phyloP scores from a whole-genome alignment of 2,888 invertebrate genomes.

The Pharmacophagus antenor region DNA sequence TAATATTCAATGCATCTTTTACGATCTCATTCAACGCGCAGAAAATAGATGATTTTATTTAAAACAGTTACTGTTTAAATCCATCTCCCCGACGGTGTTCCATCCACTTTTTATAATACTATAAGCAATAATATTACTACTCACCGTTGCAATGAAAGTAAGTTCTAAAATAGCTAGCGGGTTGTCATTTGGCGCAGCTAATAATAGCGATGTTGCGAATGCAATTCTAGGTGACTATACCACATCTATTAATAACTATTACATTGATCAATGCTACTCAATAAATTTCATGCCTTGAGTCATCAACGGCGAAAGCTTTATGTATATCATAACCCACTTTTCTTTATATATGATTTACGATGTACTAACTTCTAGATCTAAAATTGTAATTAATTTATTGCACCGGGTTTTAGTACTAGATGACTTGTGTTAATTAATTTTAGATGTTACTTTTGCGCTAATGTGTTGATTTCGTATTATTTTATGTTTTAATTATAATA shows the following conservation, averaged over 20 bases:
- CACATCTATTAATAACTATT: conserved; percentile 38
- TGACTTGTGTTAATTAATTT: neutral
- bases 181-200: conserved; percentile 38
- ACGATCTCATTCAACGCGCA: too few relatives aligned
- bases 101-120: neutral
- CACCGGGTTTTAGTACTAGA: neutral
- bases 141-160: conserved; percentile 30
- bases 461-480: neutral
- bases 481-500: too few relatives aligned
- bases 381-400: conserved; percentile 20
- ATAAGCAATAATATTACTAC: conserved; percentile 4
- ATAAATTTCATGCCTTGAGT: conserved; percentile 41
- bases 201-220: conserved; percentile 55
- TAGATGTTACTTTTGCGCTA: neutral
- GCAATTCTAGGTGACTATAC: conserved; percentile 63
- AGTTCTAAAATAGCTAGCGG: conserved; percentile 32
- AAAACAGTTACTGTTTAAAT: too few relatives aligned
- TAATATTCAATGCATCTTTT: too few relatives aligned
- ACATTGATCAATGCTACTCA: conserved; percentile 32
- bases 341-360: conserved; percentile 21
- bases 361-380: conserved; percentile 10
- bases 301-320: conserved; percentile 34
- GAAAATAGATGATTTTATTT: too few relatives aligned
- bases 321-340: conserved; percentile 20
- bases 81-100: too few relatives aligned